Conservation (phyloP, 2,797 vertebrate species). For the Xiphophorus birchmanni region DNA sequence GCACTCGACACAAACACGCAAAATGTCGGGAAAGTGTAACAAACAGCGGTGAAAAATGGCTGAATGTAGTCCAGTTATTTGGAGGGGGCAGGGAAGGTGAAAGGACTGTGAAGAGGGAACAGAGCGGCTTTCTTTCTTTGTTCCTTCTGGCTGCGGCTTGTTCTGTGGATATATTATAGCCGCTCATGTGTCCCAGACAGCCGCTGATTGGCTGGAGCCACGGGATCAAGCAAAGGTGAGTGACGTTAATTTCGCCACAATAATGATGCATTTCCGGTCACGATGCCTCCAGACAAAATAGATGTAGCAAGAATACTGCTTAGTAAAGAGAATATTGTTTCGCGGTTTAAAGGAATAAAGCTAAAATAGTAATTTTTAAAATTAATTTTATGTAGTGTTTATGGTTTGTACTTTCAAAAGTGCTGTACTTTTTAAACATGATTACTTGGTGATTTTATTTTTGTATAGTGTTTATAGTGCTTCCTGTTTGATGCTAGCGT, state of each 20-base stretch:
- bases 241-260: conserved; percentile 13
- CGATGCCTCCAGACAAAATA: neutral
- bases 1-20: neutral
- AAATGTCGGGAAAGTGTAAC: neutral
- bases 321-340: neutral
- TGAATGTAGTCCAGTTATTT: neutral
- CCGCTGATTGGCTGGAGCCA: conserved; percentile 75
- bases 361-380: fast-evolving
- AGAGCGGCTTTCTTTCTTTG: conserved; percentile 67
- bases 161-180: conserved; percentile 49
- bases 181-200: conserved; percentile 65
- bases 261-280: neutral
- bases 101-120: neutral
- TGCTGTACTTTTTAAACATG: neutral
- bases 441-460: conserved; percentile 50
- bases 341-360: neutral
- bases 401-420: neutral
- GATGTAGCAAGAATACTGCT: neutral
- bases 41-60: neutral
- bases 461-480: neutral
- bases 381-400: fast-evolving
- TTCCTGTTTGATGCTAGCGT: conserved; percentile 15
- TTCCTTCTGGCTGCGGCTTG: conserved; percentile 61
- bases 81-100: neutral
- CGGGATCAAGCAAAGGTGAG: conserved; percentile 76